These are phyloP conservation scores for Hesperia comma DNA, from an alignment of 2,888 invertebrate species.

Conservation along the genomic window DNA sequence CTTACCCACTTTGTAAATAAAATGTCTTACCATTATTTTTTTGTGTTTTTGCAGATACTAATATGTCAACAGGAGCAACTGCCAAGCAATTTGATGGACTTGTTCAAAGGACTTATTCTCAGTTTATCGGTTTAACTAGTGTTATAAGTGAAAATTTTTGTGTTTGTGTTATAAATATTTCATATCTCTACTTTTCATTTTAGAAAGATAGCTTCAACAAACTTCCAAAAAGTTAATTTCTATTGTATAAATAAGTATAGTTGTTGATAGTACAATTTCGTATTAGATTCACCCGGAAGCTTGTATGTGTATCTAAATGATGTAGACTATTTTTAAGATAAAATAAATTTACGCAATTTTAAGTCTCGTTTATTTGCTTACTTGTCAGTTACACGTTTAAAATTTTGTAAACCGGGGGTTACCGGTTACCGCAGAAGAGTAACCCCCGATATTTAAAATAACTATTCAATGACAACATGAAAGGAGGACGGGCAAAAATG, in stretches of 20 bases:
- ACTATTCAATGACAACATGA: too few species aligned
- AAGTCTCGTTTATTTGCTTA: conserved; percentile 28
- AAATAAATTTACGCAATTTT: conserved; percentile 35
- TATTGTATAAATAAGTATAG: too few species aligned
- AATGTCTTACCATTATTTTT: not conserved
- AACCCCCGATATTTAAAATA: too few species aligned
- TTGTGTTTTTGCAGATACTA: conserved; percentile 42
- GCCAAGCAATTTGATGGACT: conserved; percentile 32
- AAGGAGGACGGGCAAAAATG: too few species aligned
- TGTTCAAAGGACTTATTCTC: conserved; percentile 16
- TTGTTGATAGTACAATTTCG: conserved; percentile 12
- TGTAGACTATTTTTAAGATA: conserved; percentile 39
- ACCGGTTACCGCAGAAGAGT: too few species aligned
- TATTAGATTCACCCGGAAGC: conserved; percentile 18
- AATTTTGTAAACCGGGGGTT: too few species aligned
- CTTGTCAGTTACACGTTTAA: too few species aligned
- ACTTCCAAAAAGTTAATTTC: not conserved
- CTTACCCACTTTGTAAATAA: too few species aligned
- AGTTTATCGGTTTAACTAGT: conserved; percentile 29
- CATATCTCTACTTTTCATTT: conserved; percentile 3
- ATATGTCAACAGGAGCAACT: conserved; percentile 14
- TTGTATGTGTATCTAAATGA: conserved; percentile 32
- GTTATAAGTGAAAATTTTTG: conserved; percentile 38
- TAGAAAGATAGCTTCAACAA: not conserved
- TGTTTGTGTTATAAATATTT: conserved; percentile 38